Evolutionary conservation across 2,797 vertebrate species (phyloP), one percentile per base, ranked within the genome.

Genomic region (Serranus cabrilla): DNA sequence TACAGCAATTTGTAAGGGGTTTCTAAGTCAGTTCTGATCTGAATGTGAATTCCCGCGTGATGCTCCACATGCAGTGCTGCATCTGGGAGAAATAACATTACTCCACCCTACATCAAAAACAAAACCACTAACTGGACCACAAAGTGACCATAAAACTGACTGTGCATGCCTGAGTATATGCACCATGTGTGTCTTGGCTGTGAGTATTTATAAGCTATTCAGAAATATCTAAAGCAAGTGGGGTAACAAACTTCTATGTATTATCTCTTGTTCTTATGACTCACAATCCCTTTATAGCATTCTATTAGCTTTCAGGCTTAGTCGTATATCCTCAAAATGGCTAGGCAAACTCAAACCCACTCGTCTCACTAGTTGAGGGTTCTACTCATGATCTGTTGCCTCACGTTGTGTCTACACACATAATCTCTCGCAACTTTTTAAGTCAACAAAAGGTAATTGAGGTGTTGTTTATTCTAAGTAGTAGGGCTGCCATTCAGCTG

Each of bases 391-490:
- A 76, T 73, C n/a, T 56, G 31, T 76, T 76, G 57, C 40, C 14
- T 51, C 42, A 27, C 3, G 5, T 46, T 62, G 11, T 75, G 39
- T 80, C 59, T 50, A 31, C 46, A 75, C 25, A 57, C 45, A 60
- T 25, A 78, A 76, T 58, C 27, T 68, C 42, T n/a, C 0, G 11
- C 60, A 79, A 54, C 34, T 34, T 80, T 77, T 78, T 34, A 64
- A 64, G 64, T 85, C 56, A 81, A 78, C 68, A 74, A 52, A 64
- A 73, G 51, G 45, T 63, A 85, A 79, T 74, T 86, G 58, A 83
- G 64, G 63, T 76, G 20, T 84, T 87, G 65, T 80, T 82, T 81
- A 58, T 84, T 76, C 51, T 76, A 37, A 13, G 43, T 54, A 39
- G n/a, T 20, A 10, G 1, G 0, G 34, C 77, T 82, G 51, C 71